These are phyloP conservation scores for Piaya cayana DNA, from an alignment of 2,113 vertebrate species.

Conservation along the genomic window DNA sequence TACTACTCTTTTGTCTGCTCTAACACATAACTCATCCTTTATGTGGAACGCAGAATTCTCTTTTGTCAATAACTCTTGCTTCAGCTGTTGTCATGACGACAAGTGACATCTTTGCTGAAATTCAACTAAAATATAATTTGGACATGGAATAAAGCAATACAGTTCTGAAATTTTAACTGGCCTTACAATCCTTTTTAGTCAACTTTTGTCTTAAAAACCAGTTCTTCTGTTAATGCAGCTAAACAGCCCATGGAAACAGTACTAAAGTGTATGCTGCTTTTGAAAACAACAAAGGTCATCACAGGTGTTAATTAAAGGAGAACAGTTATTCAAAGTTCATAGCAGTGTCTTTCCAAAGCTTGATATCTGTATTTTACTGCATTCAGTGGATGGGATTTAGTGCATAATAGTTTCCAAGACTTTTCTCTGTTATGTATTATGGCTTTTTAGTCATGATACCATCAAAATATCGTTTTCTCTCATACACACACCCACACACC, in stretches of 20 bases:
- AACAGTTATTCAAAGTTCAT: not conserved
- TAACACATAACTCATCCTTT: slow-evolving; percentile 15
- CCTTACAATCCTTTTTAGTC: not conserved
- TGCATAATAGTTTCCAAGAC: not conserved
- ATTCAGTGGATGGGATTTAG: not conserved
- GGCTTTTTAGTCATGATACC: not conserved
- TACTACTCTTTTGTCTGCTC: slow-evolving; percentile 14
- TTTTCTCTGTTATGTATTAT: not conserved
- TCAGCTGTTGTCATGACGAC: slow-evolving; percentile 50
- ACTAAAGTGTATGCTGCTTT: not conserved
- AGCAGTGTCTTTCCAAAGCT: not conserved
- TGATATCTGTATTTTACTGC: not conserved
- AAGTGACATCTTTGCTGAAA: slow-evolving; percentile 28
- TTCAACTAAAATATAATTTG: not conserved
- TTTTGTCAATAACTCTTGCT: not conserved
- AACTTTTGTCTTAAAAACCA: not conserved
- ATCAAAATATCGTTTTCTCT: not conserved
- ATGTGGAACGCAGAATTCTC: not conserved
- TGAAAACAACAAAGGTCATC: not conserved
- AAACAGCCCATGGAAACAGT: not conserved
- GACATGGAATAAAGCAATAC: not conserved
- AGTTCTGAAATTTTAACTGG: not conserved
- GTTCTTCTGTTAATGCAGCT: not conserved
- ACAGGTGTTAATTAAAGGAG: not conserved
- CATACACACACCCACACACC: too few species aligned